Base-by-base conservation (phyloP, 2,797 vertebrate genomes). In the Heliangelus exortis region DNA sequence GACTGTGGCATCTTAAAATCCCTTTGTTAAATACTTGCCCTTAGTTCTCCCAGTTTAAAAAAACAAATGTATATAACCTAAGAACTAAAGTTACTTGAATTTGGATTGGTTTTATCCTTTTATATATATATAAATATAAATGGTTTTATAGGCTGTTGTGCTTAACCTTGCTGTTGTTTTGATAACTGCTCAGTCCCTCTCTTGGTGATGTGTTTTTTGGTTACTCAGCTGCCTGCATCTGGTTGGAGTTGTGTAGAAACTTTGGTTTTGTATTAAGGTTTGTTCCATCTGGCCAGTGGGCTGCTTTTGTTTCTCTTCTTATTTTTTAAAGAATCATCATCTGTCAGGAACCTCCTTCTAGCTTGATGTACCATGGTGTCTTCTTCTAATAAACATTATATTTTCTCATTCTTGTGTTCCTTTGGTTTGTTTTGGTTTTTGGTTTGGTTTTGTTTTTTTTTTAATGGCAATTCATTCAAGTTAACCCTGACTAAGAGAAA, bases 311-410 rank as follows among this genome's bases (percentile, higher is more conserved):
- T 92, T 93, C 89, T 91, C 2, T 71, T 59, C 80, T 86, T 50
- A 8, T 78, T 91, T 94, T 96, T 89, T 71, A 65, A 86, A 96
- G 93, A 90, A 76, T 93, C 71, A 22, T 63, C 79, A 21, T 84
- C 93, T 97, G 89, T 84, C 85, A 94, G 90, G 90, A 92, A 25
- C 77, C 68, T 91, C 89, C 84, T 88, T 57, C 29, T 83, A 95
- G 94, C 82, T 94, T 76, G 89, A 73, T 97, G 96, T 97, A 95
- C 88, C 73, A 45, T 63, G 65, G 15, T 74, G 74, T 89, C 92
- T 95, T 96, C 97, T 95, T 96, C 96, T 97, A 98, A 98, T 98
- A 98, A 98, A 98, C 86, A 4, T 95, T 94, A 15, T 96, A 88
- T 97, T 97, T 97, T 96, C 97, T 97, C 97, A 91, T 86, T 95